These are phyloP conservation scores for Formica aserva DNA, from an alignment of 2,888 invertebrate species.

Conservation along the genomic window DNA sequence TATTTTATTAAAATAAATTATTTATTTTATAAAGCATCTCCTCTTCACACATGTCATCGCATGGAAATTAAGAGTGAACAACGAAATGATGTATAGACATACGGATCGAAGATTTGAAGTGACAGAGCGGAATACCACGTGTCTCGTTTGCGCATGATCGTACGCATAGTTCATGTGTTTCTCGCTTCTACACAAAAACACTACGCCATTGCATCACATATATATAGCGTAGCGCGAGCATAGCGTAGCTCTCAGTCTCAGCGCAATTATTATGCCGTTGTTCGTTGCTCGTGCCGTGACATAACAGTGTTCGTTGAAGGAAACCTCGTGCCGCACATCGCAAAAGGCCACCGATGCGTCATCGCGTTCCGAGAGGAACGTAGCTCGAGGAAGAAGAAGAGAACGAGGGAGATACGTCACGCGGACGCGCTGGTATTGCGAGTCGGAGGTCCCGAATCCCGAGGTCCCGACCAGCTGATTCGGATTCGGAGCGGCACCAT, in stretches of 20 bases:
- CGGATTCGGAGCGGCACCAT: slow-evolving; percentile 7
- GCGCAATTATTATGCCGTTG: not conserved
- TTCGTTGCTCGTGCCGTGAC: not conserved
- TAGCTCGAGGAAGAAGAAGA: not conserved
- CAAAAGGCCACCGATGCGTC: not conserved
- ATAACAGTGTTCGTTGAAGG: not conserved
- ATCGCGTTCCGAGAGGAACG: not conserved
- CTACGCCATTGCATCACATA: not conserved
- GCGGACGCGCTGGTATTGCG: not conserved
- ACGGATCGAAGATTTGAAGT: not conserved
- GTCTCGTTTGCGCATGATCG: slow-evolving; percentile 7
- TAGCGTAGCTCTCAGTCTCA: not conserved
- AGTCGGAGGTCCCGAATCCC: too few species aligned
- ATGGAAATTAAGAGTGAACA: not conserved
- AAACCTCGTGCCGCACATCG: not conserved
- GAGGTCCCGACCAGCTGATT: too few species aligned
- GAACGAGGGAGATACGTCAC: not conserved
- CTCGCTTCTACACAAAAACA: not conserved
- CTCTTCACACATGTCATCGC: not conserved
- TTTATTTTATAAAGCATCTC: slow-evolving; percentile 78
- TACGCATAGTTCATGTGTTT: not conserved
- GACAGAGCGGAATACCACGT: not conserved
- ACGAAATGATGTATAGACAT: not conserved
- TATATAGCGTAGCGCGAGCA: not conserved
- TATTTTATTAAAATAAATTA: slow-evolving; percentile 81